These are phyloP conservation scores for Pediacus dermestoides DNA, from an alignment of 2,888 invertebrate genomes.

Conservation along the genomic window DNA sequence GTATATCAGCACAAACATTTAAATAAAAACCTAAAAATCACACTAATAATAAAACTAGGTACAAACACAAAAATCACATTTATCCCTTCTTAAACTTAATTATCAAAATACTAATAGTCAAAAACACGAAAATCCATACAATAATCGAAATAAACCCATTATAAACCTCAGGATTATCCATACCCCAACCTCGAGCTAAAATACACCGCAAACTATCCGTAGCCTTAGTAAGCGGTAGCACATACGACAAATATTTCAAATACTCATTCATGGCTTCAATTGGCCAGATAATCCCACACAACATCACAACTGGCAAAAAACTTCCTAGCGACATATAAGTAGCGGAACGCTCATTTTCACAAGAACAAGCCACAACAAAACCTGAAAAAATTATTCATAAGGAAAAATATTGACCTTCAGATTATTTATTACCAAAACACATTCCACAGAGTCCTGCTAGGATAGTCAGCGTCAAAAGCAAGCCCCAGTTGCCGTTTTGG, in stretches of 20 bases:
- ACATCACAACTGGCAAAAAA: constrained; percentile 79
- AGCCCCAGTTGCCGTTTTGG: constrained; percentile 68
- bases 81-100: constrained; percentile 83
- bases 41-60: constrained; percentile 10
- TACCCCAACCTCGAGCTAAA: constrained; percentile 78
- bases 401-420: constrained; percentile 3
- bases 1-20: no score
- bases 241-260: constrained; percentile 64
- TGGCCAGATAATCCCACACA: constrained; percentile 93
- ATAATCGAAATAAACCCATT: constrained; percentile 75
- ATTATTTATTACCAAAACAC: constrained; percentile 62
- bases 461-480: constrained; percentile 72
- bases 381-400: constrained; percentile 56
- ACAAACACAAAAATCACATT: constrained; percentile 10
- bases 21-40: no score
- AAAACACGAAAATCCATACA: constrained; percentile 75
- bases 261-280: constrained; percentile 84
- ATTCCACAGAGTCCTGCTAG: constrained; percentile 89
- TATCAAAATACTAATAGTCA: constrained; percentile 68
- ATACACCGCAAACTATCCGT: constrained; percentile 85
- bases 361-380: constrained; percentile 75
- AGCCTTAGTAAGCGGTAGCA: constrained; percentile 82
- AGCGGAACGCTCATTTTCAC: constrained; percentile 79
- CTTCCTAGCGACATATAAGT: constrained; percentile 83
- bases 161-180: constrained; percentile 70